Base-by-base conservation (phyloP, 2,113 vertebrate genomes). In the Melanocharis versteri region DNA sequence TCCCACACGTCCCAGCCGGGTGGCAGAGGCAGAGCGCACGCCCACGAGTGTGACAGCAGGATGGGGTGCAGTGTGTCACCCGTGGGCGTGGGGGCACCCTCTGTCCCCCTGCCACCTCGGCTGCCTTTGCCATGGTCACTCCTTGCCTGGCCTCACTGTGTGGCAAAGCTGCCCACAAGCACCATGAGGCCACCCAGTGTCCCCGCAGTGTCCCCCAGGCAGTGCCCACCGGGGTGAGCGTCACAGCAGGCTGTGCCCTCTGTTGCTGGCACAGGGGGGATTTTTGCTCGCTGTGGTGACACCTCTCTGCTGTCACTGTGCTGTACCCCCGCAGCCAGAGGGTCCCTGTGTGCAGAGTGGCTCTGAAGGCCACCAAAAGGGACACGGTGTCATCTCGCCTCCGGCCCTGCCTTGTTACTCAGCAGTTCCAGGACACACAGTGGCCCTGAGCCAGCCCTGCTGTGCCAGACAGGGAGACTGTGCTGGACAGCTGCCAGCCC, bases 311-410 rank as follows among this genome's bases (percentile, higher is more conserved):
- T 45, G 61, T 27, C 47, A 23, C 79, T 1, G 22, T 7, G 2
- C 42, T 2, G 19, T 2, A 3, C 26, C n/a, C 70, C 40, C 50
- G 1, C 0, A 2, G 22, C 45, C 17, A 5, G 64, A 48, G 37
- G n/a, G 47, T 11, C 14, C 47, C 3, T 0, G 58, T 0, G 4
- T 0, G 4, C 0, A 0, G 13, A 40, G 44, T 0, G 0, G 58
- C 61, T 42, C 61, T 1, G 0, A 48, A 58, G 33, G 86, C 56
- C 94, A 83, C 58, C 28, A 0, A 21, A 75, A 50, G 72, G 87
- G 76, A 57, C 3, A 2, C 0, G 6, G 89, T 19, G 15, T 72
- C 96, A 86, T 1, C 86, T 28, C 4, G 1, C 80, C 87, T 70
- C 83, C 0, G 5, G 81, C 80, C 76, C 68, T 77, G 95, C 91